Evolutionary conservation across 2,113 vertebrate species (phyloP).

Genomic region (Chaetodon auriga): DNA sequence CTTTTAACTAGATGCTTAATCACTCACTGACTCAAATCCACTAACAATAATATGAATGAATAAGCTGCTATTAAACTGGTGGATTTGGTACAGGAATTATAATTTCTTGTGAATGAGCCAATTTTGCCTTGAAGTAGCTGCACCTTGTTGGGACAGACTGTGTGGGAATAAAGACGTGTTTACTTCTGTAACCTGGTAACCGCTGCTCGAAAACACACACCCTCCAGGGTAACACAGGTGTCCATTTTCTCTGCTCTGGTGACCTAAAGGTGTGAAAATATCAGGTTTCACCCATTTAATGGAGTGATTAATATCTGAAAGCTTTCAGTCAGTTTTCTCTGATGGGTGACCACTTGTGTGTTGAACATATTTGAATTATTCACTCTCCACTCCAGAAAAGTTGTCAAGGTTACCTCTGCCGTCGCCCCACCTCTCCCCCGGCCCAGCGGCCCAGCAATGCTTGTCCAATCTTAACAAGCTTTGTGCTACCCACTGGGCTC

Average conservation of each 20-base stretch:
- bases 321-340: constrained; percentile 42
- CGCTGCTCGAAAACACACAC: constrained; percentile 47
- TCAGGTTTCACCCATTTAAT: constrained; percentile 60
- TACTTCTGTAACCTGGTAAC: constrained; percentile 67
- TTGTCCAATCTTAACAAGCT: constrained; percentile 91
- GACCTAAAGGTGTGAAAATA: constrained; percentile 60
- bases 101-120: not conserved
- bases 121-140: not conserved
- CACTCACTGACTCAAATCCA: not conserved
- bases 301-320: constrained; percentile 53
- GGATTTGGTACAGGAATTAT: not conserved
- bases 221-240: constrained; percentile 59
- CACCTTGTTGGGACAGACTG: not conserved
- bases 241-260: constrained; percentile 67
- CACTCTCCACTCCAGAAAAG: constrained; percentile 74
- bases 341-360: constrained; percentile 51
- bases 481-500: constrained; percentile 88
- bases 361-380: constrained; percentile 74
- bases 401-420: constrained; percentile 82
- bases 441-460: constrained; percentile 81
- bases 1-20: not conserved
- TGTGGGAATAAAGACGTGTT: constrained; percentile 49
- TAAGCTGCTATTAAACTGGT: not conserved
- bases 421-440: constrained; percentile 67
- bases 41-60: not conserved